These are phyloP conservation scores for Pararge aegeria DNA, from an alignment of 1,140 invertebrate species.

Conservation along the genomic window DNA sequence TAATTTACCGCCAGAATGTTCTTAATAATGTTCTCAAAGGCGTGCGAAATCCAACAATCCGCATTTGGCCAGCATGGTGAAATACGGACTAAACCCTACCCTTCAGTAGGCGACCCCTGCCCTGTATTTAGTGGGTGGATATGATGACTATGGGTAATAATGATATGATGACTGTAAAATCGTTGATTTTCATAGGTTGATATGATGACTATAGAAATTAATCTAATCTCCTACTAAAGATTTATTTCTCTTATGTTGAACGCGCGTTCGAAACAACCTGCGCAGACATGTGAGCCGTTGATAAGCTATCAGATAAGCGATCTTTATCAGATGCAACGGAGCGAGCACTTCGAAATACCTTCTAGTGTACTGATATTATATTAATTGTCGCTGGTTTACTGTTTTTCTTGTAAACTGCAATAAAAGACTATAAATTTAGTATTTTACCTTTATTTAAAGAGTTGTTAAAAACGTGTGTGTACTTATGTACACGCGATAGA, in stretches of 20 bases:
- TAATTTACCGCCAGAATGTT: too few relatives aligned
- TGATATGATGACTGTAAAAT: too few relatives aligned
- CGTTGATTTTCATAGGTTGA: background rate
- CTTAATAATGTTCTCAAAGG: too few relatives aligned
- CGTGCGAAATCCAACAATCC: too few relatives aligned
- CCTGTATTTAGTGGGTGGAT: too few relatives aligned
- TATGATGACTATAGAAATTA: background rate
- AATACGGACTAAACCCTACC: too few relatives aligned
- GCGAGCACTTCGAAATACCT: conserved; percentile 26
- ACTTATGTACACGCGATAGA: too few relatives aligned
- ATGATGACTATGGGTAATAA: too few relatives aligned
- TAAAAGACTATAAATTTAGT: background rate
- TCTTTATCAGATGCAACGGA: conserved; percentile 31
- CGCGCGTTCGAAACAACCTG: conserved; percentile 10
- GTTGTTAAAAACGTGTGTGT: too few relatives aligned
- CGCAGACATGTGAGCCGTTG: conserved; percentile 19
- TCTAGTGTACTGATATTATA: conserved; percentile 16
- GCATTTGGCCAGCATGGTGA: too few relatives aligned
- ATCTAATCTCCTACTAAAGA: background rate
- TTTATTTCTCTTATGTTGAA: background rate
- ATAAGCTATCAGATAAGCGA: conserved; percentile 31
- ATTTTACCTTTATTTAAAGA: too few relatives aligned
- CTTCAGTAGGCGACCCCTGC: too few relatives aligned
- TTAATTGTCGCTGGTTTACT: conserved; percentile 5
- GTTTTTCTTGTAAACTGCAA: background rate